Evolutionary conservation across 2,113 vertebrate species (phyloP).

Genomic region (Chrysemys picta): DNA sequence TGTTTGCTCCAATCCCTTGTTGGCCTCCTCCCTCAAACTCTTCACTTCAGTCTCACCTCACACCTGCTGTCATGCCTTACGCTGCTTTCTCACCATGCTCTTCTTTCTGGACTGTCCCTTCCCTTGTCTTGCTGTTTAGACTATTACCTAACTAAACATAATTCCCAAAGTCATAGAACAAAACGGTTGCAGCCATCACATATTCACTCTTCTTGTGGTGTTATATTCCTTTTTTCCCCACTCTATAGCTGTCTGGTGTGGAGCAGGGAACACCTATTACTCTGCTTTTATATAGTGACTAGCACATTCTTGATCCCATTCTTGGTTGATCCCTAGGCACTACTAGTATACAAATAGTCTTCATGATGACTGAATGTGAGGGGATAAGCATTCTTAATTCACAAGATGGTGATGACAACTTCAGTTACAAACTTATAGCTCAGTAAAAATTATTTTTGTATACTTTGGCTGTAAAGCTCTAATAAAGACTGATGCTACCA

Average conservation of each 20-base stretch:
- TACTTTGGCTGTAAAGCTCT: background rate
- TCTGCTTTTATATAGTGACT: rapidly evolving
- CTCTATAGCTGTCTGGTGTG: rapidly evolving
- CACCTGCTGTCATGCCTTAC: background rate
- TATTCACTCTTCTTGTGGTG: background rate
- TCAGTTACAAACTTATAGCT: background rate
- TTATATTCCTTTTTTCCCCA: rapidly evolving
- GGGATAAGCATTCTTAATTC: background rate
- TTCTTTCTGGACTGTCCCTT: background rate
- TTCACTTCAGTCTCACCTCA: background rate
- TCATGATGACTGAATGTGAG: background rate
- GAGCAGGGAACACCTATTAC: rapidly evolving
- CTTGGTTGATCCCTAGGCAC: background rate
- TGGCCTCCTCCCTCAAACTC: background rate
- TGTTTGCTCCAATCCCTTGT: background rate
- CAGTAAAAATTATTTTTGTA: background rate
- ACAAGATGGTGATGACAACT: background rate
- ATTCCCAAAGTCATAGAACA: background rate
- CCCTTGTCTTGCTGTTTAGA: background rate
- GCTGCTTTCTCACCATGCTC: background rate
- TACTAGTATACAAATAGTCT: background rate
- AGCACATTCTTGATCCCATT: background rate
- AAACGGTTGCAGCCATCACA: background rate
- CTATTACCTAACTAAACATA: background rate
- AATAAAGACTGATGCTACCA: background rate